Percentiles rank a stretch among this genome's conserved stretches.
These are phyloP conservation scores for Exaiptasia diaphana DNA, from an alignment of 64 coral and sea anemone genomes.

Conservation along the genomic window DNA sequence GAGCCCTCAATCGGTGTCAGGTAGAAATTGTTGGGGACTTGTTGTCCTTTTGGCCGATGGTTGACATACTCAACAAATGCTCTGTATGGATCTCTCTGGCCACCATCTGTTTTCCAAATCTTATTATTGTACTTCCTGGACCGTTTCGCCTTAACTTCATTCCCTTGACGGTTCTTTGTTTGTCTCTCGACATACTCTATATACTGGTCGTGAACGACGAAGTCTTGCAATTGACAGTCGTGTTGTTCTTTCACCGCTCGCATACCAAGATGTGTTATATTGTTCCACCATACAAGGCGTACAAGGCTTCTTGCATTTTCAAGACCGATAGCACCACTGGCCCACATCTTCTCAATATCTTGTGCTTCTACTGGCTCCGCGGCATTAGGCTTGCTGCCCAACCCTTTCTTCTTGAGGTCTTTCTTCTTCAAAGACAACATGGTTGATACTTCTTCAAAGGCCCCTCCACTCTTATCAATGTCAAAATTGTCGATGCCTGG, in stretches of 20 bases:
- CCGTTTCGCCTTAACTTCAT: conserved; percentile 44
- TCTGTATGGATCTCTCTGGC: conserved; percentile 29
- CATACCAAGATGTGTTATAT: conserved; percentile 48
- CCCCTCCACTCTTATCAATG: background rate
- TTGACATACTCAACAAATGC: conserved; percentile 38
- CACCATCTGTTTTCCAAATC: conserved; percentile 49
- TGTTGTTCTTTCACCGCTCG: conserved; percentile 40
- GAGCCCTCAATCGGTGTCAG: too few relatives aligned
- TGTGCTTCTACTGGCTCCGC: conserved; percentile 15
- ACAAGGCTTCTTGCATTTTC: conserved; percentile 28
- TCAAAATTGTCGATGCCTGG: conserved; percentile 43
- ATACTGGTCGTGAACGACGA: conserved; percentile 25
- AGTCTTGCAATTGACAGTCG: conserved; percentile 30
- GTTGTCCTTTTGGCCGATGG: conserved; percentile 5
- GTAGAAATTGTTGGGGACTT: conserved; percentile 10
- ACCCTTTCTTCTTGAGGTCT: conserved; percentile 31
- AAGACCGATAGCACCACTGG: conserved; percentile 14
- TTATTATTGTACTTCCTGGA: conserved; percentile 66
- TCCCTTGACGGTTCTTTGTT: conserved; percentile 53
- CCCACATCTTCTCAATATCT: conserved; percentile 57
- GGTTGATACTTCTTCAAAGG: conserved; percentile 30
- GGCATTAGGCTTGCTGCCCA: conserved; percentile 42
- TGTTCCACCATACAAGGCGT: conserved; percentile 58
- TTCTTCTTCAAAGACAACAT: conserved; percentile 41
- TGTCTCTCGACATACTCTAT: conserved; percentile 43